A percentile compares a stretch with the other conserved stretches of the same genome.
Conservation (phyloP, 1,140 invertebrate genomes). For the Monochamus saltuarius region DNA sequence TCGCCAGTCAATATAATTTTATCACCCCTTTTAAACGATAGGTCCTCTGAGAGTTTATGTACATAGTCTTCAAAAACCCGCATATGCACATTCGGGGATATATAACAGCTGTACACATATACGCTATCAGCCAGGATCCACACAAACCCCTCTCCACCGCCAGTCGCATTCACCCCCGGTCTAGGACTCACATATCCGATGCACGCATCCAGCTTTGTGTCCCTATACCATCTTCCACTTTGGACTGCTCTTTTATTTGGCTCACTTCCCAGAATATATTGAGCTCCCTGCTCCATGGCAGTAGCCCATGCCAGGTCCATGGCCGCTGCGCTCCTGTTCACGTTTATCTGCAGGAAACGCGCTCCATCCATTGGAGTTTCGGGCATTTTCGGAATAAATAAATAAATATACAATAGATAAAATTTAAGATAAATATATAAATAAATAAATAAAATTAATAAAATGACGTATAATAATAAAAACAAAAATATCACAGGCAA, state of each 20-base stretch:
- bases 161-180: not conserved
- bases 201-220: not conserved
- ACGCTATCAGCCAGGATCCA: not conserved
- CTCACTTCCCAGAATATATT: slow-evolving; percentile 7
- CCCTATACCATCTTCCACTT: not conserved
- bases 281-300: not conserved
- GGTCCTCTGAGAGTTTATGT: not conserved
- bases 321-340: slow-evolving; percentile 5
- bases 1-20: slow-evolving; percentile 2
- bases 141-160: not conserved
- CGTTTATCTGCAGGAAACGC: not conserved
- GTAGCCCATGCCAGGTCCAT: not conserved
- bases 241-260: slow-evolving; percentile 1
- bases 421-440: too few species aligned
- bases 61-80: not conserved
- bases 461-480: too few species aligned
- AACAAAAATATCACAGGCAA: too few species aligned
- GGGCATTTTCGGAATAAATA: too few species aligned
- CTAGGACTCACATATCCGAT: not conserved
- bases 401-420: too few species aligned
- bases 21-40: not conserved
- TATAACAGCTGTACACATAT: not conserved
- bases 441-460: too few species aligned
- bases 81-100: slow-evolving; percentile 9
- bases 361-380: too few species aligned